These are phyloP conservation scores for Empidonax traillii DNA, from an alignment of 2,113 vertebrate species.

Conservation along the genomic window DNA sequence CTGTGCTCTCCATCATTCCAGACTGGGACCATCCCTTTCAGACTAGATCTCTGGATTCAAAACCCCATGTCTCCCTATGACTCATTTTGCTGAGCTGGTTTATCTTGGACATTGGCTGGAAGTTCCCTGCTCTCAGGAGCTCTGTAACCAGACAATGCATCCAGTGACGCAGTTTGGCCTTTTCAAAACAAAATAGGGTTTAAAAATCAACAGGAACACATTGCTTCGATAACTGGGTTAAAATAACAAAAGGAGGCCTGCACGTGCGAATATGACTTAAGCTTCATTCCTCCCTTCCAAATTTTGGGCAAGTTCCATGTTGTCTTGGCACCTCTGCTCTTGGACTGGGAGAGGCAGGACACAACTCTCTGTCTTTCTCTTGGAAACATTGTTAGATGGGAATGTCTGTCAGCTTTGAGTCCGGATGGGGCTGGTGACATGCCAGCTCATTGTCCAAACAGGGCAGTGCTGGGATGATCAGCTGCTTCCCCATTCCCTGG, in stretches of 20 bases:
- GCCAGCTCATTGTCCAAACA: neutral
- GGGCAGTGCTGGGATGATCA: rapidly evolving
- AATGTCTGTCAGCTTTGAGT: neutral
- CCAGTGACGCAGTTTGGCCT: neutral
- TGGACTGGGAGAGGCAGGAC: neutral
- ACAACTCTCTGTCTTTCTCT: neutral
- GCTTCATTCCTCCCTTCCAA: neutral
- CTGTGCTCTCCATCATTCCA: neutral
- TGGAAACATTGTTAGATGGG: rapidly evolving
- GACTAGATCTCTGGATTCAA: neutral
- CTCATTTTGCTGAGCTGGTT: neutral
- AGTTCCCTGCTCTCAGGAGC: neutral
- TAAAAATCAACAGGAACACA: constrained; percentile 28
- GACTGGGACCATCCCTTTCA: neutral
- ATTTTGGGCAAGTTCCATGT: neutral
- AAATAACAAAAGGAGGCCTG: constrained; percentile 6
- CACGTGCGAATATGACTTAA: neutral
- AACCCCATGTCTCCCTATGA: neutral
- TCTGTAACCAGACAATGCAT: neutral
- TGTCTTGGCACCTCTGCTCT: neutral
- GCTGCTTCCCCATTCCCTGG: neutral
- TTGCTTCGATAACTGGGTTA: neutral
- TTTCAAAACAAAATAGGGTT: constrained; percentile 10
- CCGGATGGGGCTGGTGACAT: neutral
- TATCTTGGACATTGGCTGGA: neutral